These are phyloP conservation scores for Seriola dumerili DNA, from an alignment of 2,113 vertebrate species.

Conservation along the genomic window DNA sequence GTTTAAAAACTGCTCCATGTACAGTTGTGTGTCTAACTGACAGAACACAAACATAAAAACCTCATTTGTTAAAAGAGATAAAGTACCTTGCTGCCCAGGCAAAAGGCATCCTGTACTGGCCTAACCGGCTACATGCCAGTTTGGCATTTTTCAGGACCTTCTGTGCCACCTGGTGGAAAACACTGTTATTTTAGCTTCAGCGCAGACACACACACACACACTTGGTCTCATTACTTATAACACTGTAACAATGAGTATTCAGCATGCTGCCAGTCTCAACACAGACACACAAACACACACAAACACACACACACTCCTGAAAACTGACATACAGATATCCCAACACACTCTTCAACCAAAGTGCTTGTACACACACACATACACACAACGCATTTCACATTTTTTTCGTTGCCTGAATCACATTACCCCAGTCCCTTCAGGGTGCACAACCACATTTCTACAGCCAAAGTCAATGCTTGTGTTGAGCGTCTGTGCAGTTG, in stretches of 20 bases:
- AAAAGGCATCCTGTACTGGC: conserved; percentile 97
- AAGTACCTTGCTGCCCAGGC: conserved; percentile 97
- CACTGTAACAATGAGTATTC: conserved; percentile 26
- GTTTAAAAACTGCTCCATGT: neutral
- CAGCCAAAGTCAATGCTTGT: conserved; percentile 70
- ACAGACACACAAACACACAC: conserved; percentile 19
- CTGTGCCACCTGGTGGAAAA: conserved; percentile 91
- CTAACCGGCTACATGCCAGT: conserved; percentile 93
- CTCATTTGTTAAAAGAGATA: neutral
- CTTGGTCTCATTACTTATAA: conserved; percentile 17
- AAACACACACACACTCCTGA: conserved; percentile 5
- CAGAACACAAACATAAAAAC: neutral
- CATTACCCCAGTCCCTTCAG: conserved; percentile 42
- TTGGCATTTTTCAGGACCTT: conserved; percentile 99
- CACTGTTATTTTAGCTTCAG: conserved; percentile 1
- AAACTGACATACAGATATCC: conserved; percentile 3
- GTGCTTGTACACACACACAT: neutral
- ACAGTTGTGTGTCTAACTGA: neutral
- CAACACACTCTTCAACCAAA: neutral
- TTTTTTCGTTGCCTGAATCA: conserved; percentile 19
- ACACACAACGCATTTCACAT: neutral
- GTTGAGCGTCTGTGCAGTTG: conserved; percentile 39
- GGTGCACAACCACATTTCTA: conserved; percentile 34
- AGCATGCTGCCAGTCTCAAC: conserved; percentile 20
- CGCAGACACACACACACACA: conserved; percentile 3